Evolutionary conservation across 2,113 vertebrate genomes (phyloP).

Genomic region (Mastomys natalensis): DNA sequence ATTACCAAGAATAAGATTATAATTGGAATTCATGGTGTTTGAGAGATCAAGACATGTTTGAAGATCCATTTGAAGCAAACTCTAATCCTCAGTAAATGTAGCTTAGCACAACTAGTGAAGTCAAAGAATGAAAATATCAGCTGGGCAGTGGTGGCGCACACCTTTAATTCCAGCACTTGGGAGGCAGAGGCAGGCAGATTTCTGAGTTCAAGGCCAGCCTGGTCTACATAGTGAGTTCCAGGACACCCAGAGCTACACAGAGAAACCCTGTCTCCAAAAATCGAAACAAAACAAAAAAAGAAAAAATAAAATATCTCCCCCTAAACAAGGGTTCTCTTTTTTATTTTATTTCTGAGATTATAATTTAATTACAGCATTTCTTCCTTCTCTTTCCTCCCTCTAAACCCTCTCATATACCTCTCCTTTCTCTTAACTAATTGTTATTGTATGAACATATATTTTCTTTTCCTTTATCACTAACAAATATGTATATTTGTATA

Average conservation of each 20-base stretch:
- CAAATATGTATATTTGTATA: not conserved
- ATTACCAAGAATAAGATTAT: not conserved
- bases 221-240: too few relatives aligned
- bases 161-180: too few relatives aligned
- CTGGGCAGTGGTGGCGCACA: too few relatives aligned
- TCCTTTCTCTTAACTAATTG: not conserved
- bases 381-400: not conserved
- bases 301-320: conserved; percentile 15
- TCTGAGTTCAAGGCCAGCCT: too few relatives aligned
- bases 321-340: not conserved
- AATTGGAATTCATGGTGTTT: not conserved
- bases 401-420: not conserved
- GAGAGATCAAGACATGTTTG: not conserved
- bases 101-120: not conserved
- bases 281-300: too few relatives aligned
- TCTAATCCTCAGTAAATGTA: not conserved
- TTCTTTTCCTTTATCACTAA: not conserved
- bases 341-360: not conserved
- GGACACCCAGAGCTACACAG: too few relatives aligned
- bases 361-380: not conserved
- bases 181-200: too few relatives aligned
- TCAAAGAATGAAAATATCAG: conserved; percentile 32
- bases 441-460: not conserved
- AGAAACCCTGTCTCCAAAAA: too few relatives aligned
- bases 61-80: not conserved